Evolutionary conservation across 2,113 vertebrate genomes (phyloP), one percentile per base, ranked within the genome.

Genomic region (Osmerus mordax): DNA sequence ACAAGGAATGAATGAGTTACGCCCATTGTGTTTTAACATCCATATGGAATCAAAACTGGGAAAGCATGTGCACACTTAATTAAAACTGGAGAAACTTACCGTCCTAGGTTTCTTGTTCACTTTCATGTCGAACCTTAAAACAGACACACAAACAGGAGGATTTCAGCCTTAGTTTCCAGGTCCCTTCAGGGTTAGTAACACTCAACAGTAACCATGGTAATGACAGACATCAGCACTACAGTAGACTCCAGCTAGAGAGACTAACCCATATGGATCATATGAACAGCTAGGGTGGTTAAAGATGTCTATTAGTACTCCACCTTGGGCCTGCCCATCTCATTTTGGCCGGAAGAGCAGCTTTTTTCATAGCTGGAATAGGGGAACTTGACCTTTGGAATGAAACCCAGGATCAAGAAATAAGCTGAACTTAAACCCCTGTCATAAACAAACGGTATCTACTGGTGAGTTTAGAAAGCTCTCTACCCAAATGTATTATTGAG

Each of bases 41-140:
- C 41, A 47, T 7, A 47, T 11, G 41, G 9, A 47, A 11, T 5
- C 7, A 2, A 2, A 47, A 47, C 41, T 47, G 41, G 41, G 41
- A 47, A 28, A 28, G 25, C 25, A 3, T 2, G 25, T 47, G 1
- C 1, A 47, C 41, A 47, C 41, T 47, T 29, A 25, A 12, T 28
- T 4, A 9, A 25, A 29, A 36, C 15, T 56, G 14, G 54, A 64
- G 9, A 9, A 18, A 96, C 97, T 98, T 92, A 99, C 97, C 74
- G 96, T 94, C 94, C 97, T 92, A 47, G 97, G 97, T 88, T 99
- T 99, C 93, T 99, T 99, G 94, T 99, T 99, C 81, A 99, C 93
- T 90, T 99, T 99, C 94, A 98, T 94, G 93, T 99, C 97, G 89
- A 98, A 98, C 92, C 97, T 99, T 92, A 67, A 89, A 91, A 59